Percentiles rank a stretch among this genome's conserved stretches.
phyloP scores from a whole-genome alignment of 2,888 invertebrate genomes.

The Mythimna vitellina region DNA sequence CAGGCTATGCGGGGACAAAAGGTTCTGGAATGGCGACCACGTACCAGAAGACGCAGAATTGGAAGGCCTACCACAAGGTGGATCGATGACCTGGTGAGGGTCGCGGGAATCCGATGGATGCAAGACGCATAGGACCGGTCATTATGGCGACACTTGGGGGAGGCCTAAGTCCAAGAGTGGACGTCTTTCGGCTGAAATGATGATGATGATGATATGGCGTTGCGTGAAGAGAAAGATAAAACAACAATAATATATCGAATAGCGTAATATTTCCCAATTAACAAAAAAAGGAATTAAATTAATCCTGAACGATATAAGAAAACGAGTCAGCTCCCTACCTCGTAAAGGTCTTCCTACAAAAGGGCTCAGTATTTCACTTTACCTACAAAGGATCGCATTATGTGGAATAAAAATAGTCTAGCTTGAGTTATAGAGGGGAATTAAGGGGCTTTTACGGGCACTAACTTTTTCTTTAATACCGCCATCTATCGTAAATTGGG shows the following conservation, averaged over 20 bases:
- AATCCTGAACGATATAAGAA: constrained; percentile 15
- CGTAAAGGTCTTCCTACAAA: constrained; percentile 26
- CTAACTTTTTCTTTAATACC: constrained; percentile 53
- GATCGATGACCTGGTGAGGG: too few species aligned
- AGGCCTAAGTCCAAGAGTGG: too few species aligned
- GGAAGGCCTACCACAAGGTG: too few species aligned
- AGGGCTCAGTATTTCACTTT: constrained; percentile 52
- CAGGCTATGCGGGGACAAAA: too few species aligned
- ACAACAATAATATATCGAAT: background rate
- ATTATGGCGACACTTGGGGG: too few species aligned
- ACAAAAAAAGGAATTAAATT: constrained; percentile 12
- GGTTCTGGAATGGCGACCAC: too few species aligned
- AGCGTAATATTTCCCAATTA: background rate
- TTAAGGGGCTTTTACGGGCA: constrained; percentile 52
- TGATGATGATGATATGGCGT: too few species aligned
- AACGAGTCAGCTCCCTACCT: background rate
- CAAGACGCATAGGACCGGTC: too few species aligned
- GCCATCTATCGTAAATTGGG: constrained; percentile 53
- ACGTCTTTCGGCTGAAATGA: too few species aligned
- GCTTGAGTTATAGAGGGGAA: constrained; percentile 52
- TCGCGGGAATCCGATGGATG: too few species aligned
- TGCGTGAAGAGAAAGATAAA: too few species aligned
- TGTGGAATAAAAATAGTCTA: constrained; percentile 59
- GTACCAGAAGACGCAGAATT: too few species aligned
- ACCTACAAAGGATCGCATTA: constrained; percentile 39